Evolutionary conservation across 2,113 vertebrate genomes (phyloP).

Genomic region (Vicugna pacos): DNA sequence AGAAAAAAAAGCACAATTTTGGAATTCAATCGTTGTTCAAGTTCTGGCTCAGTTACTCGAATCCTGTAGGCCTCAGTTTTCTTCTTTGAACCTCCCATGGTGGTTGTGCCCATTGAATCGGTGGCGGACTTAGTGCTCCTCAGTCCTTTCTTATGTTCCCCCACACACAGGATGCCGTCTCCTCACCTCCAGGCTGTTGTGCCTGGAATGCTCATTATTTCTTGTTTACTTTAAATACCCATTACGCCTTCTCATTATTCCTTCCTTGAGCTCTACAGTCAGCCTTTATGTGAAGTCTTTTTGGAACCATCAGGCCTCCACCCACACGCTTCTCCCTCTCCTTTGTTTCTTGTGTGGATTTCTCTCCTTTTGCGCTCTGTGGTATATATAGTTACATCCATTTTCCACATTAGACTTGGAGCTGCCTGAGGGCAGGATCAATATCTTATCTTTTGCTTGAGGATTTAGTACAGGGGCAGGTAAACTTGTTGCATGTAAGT

Average conservation of each 20-base stretch:
- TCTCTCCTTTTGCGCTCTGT: background rate
- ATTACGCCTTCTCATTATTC: background rate
- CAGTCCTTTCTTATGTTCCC: background rate
- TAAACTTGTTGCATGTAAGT: background rate
- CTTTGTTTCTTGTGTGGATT: background rate
- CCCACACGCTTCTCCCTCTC: background rate
- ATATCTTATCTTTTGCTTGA: background rate
- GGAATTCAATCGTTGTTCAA: background rate
- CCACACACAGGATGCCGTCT: accelerated
- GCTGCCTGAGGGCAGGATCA: background rate
- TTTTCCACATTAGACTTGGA: background rate
- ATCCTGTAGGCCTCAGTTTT: background rate
- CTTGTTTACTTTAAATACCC: background rate
- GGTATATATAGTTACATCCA: background rate
- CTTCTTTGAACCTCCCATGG: background rate
- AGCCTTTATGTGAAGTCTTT: background rate
- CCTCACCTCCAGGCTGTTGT: background rate
- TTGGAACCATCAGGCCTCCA: background rate
- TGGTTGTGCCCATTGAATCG: background rate
- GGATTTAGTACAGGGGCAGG: background rate
- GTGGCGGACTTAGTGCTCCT: background rate
- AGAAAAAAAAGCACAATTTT: background rate
- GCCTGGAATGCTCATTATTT: accelerated
- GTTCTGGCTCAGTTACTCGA: background rate
- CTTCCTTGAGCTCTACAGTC: background rate